Evolutionary conservation across 2,797 vertebrate genomes (phyloP).

Genomic region (Babyrousa celebensis): DNA sequence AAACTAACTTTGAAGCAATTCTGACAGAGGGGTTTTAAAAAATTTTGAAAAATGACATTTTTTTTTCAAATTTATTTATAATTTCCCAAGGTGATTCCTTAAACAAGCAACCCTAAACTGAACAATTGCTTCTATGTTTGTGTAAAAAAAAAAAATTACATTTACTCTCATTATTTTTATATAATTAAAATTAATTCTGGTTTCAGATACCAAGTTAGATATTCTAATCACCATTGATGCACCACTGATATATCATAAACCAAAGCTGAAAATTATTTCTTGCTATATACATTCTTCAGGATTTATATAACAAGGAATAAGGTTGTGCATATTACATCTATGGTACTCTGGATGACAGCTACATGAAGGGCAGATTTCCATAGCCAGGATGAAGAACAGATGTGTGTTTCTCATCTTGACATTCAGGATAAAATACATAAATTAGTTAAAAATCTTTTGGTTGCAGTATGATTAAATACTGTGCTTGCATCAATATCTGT

Average conservation of each 20-base stretch:
- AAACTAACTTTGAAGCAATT: not conserved
- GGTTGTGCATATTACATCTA: not conserved
- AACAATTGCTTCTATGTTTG: not conserved
- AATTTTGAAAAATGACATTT: constrained; percentile 33
- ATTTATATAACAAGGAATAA: not conserved
- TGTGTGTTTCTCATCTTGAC: constrained; percentile 49
- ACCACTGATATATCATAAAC: not conserved
- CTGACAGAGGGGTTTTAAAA: not conserved
- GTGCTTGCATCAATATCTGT: constrained; percentile 11
- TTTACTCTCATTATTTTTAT: constrained; percentile 20
- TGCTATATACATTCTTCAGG: not conserved
- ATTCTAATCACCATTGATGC: not conserved
- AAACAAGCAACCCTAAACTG: not conserved
- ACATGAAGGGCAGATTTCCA: not conserved
- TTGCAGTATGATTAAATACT: constrained; percentile 45
- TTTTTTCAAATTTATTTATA: constrained; percentile 5
- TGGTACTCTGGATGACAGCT: not conserved
- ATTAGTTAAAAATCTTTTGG: not conserved
- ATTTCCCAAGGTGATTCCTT: not conserved
- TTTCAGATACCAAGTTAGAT: constrained; percentile 34
- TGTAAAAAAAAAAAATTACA: not conserved
- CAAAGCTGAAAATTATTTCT: constrained; percentile 16
- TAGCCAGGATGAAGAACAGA: not conserved
- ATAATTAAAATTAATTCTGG: constrained; percentile 58
- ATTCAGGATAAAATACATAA: constrained; percentile 52